A percentile compares a stretch with the other conserved stretches of the same genome.
These are phyloP conservation scores for Pammene fasciana DNA, from an alignment of 2,888 invertebrate species.

Conservation along the genomic window DNA sequence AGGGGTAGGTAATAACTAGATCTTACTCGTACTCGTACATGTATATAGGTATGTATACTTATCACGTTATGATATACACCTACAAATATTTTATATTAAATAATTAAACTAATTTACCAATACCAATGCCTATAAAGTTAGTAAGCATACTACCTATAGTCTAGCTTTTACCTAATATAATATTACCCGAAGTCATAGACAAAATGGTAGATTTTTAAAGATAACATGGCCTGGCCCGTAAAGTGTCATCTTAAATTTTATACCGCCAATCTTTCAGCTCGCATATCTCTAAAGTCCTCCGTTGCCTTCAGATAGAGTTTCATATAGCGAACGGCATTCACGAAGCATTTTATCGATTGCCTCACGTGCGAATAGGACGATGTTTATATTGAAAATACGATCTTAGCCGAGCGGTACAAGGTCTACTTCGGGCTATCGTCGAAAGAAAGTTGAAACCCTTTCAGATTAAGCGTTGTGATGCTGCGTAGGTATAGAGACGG, in stretches of 20 bases:
- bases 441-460: conserved; percentile 69
- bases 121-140: no score
- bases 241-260: conserved; percentile 46
- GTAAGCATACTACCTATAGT: no score
- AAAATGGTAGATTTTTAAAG: conserved; percentile 21
- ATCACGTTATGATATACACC: no score
- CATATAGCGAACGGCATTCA: conserved; percentile 45
- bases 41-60: no score
- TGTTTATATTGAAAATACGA: conserved; percentile 22
- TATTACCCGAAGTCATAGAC: background rate
- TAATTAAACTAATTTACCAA: no score
- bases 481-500: conserved; percentile 67
- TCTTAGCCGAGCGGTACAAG: conserved; percentile 31
- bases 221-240: conserved; percentile 21
- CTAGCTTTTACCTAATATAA: background rate
- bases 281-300: conserved; percentile 47
- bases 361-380: conserved; percentile 42
- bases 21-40: no score
- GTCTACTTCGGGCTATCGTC: conserved; percentile 38
- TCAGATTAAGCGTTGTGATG: conserved; percentile 69
- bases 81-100: no score
- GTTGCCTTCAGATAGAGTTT: conserved; percentile 42
- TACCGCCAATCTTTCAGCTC: conserved; percentile 38
- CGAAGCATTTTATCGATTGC: conserved; percentile 64
- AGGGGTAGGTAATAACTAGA: no score